Base-by-base conservation (phyloP, 2,888 invertebrate genomes). In the Syritta pipiens region DNA sequence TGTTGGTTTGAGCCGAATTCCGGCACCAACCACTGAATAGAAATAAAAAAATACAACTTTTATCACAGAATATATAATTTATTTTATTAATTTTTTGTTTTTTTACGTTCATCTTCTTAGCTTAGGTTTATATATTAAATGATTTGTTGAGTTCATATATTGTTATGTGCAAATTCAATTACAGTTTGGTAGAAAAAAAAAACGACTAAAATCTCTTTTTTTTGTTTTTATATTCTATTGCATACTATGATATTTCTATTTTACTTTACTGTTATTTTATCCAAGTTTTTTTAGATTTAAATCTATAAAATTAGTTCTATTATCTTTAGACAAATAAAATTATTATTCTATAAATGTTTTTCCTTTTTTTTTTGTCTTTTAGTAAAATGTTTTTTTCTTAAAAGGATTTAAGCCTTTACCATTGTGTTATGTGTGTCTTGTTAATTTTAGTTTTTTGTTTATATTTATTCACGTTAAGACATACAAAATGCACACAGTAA, bases 11-110 rank as follows among this genome's bases (percentile, higher is more conserved):
- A n/a, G n/a, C n/a, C n/a, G n/a, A n/a, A n/a, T n/a, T n/a, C n/a
- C n/a, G n/a, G n/a, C n/a, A n/a, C 6, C 5, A 17, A 14, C 1
- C 17, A 17, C 1, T 10, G 2, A 24, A 1, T 10, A 1, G 9
- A 37, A 49, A 20, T 14, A 10, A 28, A 46, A 49, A 62, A 40
- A 20, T 49, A 28, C 7, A 19, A 19, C 4, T 48, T 59, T 77
- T 77, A 77, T 77, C 77, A 77, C 77, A 77, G 77, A 77, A 77
- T 77, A 77, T 77, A 77, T 72, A 77, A 77, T 77, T 77, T 77
- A 72, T 77, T 77, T n/a, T 71, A 48, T 49, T 62, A 40, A 49
- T 26, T 26, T 48, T 72, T 72, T 51, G n/a, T 44, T 51, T 24
- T n/a, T 53, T 53, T 60, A 28, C 32, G 44, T 68, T 26, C 22